phyloP scores from a whole-genome alignment of 2,113 vertebrate genomes.

The Marmota monax region DNA sequence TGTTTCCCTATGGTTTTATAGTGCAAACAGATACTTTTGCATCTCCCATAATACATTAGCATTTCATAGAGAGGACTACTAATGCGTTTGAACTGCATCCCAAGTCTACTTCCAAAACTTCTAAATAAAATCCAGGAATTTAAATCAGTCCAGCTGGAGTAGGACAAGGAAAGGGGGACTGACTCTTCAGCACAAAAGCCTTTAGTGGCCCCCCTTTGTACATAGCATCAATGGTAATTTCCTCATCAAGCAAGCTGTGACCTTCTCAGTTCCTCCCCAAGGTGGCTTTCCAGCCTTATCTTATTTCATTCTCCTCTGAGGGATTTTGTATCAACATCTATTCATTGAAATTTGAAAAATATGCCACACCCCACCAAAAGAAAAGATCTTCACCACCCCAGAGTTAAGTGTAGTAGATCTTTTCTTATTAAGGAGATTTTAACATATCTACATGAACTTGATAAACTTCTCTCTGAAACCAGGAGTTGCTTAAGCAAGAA shows the following conservation, averaged over 20 bases:
- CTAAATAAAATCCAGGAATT: slow-evolving; percentile 33
- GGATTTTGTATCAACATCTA: neutral
- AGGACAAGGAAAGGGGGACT: neutral
- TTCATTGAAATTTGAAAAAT: neutral
- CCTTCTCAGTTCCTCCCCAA: neutral
- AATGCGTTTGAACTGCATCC: neutral
- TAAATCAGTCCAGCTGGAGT: neutral
- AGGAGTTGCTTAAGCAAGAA: neutral
- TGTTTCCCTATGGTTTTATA: neutral
- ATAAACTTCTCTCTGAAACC: slow-evolving; percentile 1
- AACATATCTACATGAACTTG: neutral
- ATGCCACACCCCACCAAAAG: neutral
- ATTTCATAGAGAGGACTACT: neutral
- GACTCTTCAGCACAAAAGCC: neutral
- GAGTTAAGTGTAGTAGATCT: neutral
- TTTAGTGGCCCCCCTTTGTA: neutral
- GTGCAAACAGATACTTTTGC: neutral
- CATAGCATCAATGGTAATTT: neutral
- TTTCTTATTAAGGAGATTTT: slow-evolving; percentile 50
- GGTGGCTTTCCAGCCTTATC: neutral
- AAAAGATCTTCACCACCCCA: neutral
- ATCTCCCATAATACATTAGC: neutral
- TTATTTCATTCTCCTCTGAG: neutral
- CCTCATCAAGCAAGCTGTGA: neutral
- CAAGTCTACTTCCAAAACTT: neutral